Evolutionary conservation across 2,113 vertebrate species (phyloP).

Genomic region (Macaca fascicularis): T2T-MFA8v1.1 NC_088380.1:174669501-174670000

Average conservation of each 20-base stretch:
- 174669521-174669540: too few species aligned
- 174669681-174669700: slow-evolving; percentile 9
- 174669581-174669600: neutral
- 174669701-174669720: neutral
- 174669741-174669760: neutral
- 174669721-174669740: neutral
- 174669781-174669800: fast-evolving
- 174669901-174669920: neutral
- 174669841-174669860: neutral
- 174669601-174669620: neutral
- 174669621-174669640: neutral
- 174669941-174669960: neutral
- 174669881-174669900: neutral
- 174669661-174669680: neutral
- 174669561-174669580: neutral
- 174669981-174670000: neutral
- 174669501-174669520: too few species aligned
- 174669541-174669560: too few species aligned
- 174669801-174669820: neutral
- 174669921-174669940: neutral
- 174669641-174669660: slow-evolving; percentile 20
- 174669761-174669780: neutral
- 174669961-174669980: slow-evolving; percentile 30
- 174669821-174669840: neutral
- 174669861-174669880: slow-evolving; percentile 23